phyloP scores from a whole-genome alignment of 2,888 invertebrate genomes.

The Campoletis raptor region DNA sequence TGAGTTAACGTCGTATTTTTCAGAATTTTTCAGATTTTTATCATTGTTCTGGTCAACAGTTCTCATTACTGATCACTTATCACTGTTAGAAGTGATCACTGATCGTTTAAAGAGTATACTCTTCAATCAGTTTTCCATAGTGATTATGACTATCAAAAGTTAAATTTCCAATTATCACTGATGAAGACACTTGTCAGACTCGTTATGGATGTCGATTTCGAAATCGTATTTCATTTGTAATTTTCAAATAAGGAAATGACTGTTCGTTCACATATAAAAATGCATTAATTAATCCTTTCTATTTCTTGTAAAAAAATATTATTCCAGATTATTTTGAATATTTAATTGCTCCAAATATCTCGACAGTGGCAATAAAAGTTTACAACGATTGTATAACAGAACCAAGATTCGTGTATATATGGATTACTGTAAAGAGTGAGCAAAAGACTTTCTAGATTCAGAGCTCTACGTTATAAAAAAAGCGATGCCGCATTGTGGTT shows the following conservation, averaged over 20 bases:
- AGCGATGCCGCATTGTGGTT: conserved; percentile 5
- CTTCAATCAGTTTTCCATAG: no score
- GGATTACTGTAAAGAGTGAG: conserved; percentile 2
- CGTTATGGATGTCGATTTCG: no score
- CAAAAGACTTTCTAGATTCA: conserved; percentile 63
- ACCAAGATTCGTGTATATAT: conserved; percentile 2
- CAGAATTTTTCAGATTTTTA: no score
- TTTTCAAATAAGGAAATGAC: not conserved
- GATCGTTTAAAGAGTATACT: no score
- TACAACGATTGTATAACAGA: conserved; percentile 15
- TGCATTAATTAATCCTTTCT: not conserved
- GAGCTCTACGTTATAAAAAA: conserved; percentile 46
- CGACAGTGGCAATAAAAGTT: not conserved
- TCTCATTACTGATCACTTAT: no score
- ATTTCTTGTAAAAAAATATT: not conserved
- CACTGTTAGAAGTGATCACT: no score
- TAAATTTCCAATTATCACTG: no score
- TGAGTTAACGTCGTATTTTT: no score
- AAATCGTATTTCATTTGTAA: no score
- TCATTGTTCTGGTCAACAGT: no score
- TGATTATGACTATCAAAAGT: no score
- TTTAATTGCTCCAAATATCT: not conserved
- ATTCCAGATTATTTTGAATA: not conserved
- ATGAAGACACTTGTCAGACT: no score
- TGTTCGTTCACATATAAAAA: not conserved